Conservation (phyloP, 92 coral and sea anemone species). For the Anthopleura xanthogrammica region DNA sequence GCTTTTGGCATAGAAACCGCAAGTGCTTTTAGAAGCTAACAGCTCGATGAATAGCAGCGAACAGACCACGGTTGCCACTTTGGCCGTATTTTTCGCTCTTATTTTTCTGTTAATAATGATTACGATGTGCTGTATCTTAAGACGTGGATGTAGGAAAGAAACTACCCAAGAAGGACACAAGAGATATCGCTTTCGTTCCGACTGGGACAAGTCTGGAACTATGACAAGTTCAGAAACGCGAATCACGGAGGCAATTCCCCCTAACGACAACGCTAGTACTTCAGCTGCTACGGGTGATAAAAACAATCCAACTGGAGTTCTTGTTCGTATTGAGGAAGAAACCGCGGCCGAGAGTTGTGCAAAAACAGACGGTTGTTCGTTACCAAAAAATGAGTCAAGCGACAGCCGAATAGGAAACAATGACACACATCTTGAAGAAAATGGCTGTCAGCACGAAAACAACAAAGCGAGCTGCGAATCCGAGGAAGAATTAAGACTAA, state of each 20-base stretch:
- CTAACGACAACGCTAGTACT: constrained; percentile 7
- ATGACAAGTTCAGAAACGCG: constrained; percentile 64
- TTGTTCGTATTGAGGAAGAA: constrained; percentile 44
- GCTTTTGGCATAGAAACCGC: neutral
- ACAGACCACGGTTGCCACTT: constrained; percentile 62
- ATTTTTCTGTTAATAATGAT: constrained; percentile 52
- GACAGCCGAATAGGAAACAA: neutral
- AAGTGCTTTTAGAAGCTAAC: neutral
- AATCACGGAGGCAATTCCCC: constrained; percentile 51
- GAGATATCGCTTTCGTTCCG: constrained; percentile 45
- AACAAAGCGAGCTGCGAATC: neutral
- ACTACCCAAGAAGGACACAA: constrained; percentile 43
- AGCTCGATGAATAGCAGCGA: constrained; percentile 57
- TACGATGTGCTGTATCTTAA: constrained; percentile 57
- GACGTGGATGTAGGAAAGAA: constrained; percentile 60
- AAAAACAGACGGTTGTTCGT: constrained; percentile 8
- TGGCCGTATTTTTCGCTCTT: constrained; percentile 60
- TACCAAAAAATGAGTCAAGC: neutral
- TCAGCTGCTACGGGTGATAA: constrained; percentile 5
- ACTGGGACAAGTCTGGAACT: constrained; percentile 64
- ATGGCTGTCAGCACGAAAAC: neutral
- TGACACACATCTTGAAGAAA: neutral
- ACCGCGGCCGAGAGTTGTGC: constrained; percentile 17
- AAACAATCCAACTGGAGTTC: constrained; percentile 15
- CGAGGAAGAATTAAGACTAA: constrained; percentile 10